A percentile compares a stretch with the other conserved stretches of the same genome.
Conservation (phyloP, 2,888 invertebrate species). For the Perdita meconis region DNA sequence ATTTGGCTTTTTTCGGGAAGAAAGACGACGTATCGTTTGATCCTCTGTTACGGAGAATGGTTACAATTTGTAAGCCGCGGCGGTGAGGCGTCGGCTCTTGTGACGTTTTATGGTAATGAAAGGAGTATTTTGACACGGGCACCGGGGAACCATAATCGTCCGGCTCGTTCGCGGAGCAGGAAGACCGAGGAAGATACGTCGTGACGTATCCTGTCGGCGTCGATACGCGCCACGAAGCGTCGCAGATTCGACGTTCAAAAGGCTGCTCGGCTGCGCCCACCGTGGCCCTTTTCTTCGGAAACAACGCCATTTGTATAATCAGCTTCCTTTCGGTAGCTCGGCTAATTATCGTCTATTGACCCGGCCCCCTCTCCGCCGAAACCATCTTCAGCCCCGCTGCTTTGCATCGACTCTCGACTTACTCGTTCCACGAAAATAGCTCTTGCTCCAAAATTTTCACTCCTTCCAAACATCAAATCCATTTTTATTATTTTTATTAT, state of each 20-base stretch:
- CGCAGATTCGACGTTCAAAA: constrained; percentile 75
- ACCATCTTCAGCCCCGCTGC: neutral
- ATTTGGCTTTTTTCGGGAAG: no score
- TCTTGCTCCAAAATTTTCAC: neutral
- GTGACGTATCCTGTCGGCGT: constrained; percentile 76
- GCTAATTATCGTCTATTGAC: constrained; percentile 58
- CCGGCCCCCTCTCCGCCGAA: constrained; percentile 1
- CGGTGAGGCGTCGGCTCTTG: neutral
- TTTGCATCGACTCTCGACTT: neutral
- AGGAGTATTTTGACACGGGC: constrained; percentile 70
- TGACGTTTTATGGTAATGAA: neutral
- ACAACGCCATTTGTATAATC: constrained; percentile 56
- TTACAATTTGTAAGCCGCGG: no score
- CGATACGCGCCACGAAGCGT: constrained; percentile 80
- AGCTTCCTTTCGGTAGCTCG: constrained; percentile 51
- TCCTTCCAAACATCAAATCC: neutral
- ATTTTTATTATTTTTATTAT: neutral
- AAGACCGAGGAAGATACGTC: constrained; percentile 69
- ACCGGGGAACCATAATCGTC: constrained; percentile 30
- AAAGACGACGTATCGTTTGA: no score
- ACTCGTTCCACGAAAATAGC: neutral
- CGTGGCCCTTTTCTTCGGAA: constrained; percentile 31
- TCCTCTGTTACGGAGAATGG: neutral
- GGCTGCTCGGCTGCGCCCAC: constrained; percentile 58
- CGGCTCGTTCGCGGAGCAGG: constrained; percentile 30